A percentile compares a stretch with the other conserved stretches of the same genome.
Evolutionary conservation across 2,888 invertebrate genomes (phyloP).

Genomic region (Galeopsomyia nigrocyanea): DNA sequence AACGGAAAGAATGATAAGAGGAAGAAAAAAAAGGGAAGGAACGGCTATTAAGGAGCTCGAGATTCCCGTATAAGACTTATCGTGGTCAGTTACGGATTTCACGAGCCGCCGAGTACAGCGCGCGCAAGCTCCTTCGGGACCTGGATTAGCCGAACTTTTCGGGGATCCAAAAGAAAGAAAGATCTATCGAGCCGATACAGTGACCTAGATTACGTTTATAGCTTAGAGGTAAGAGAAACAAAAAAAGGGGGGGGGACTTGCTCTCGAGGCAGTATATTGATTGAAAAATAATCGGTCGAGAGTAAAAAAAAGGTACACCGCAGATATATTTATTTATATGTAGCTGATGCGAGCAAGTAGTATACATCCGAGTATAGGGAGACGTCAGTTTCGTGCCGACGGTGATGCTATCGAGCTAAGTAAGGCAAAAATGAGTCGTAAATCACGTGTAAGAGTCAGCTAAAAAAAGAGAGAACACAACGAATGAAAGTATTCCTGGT

Average conservation of each 20-base stretch:
- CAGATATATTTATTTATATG: no score
- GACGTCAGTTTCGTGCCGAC: no score
- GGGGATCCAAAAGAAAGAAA: neutral
- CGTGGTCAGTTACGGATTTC: slow-evolving; percentile 28
- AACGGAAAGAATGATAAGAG: neutral
- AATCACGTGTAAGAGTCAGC: neutral
- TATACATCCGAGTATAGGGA: no score
- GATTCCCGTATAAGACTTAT: slow-evolving; percentile 1
- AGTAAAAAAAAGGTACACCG: no score
- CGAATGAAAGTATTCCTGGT: neutral
- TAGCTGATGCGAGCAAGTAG: no score
- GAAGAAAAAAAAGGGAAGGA: neutral
- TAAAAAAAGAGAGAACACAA: neutral
- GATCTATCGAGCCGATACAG: neutral
- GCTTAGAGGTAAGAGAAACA: no score
- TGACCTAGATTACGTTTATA: no score
- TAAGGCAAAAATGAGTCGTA: neutral
- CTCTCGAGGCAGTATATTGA: no score
- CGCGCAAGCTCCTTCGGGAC: neutral
- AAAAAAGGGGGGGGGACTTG: no score
- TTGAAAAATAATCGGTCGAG: no score
- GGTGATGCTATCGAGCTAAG: neutral
- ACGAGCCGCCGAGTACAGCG: slow-evolving; percentile 9
- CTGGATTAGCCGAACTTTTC: slow-evolving; percentile 12
- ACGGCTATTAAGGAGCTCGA: slow-evolving; percentile 9